These are phyloP conservation scores for Epirrhoe alternata DNA, from an alignment of 2,888 invertebrate genomes.

Conservation along the genomic window DNA sequence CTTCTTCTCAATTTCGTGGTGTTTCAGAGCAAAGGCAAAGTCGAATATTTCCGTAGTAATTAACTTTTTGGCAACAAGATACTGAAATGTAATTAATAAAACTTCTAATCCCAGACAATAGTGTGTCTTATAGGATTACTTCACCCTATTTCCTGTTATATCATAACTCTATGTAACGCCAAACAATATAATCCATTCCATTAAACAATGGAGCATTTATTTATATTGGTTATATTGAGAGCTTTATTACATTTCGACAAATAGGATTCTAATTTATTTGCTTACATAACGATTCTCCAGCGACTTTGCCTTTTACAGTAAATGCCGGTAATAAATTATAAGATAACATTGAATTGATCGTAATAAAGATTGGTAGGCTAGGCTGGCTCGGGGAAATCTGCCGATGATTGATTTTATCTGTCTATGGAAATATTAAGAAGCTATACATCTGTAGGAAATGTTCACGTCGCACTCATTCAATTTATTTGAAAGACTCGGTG, in stretches of 20 bases:
- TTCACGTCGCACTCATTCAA: background rate
- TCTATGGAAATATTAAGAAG: constrained; percentile 18
- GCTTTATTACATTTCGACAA: constrained; percentile 39
- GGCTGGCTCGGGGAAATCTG: constrained; percentile 35
- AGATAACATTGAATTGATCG: constrained; percentile 50
- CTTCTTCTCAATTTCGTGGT: background rate
- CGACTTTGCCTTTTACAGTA: constrained; percentile 37
- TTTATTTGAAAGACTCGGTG: background rate
- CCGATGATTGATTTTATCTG: constrained; percentile 33
- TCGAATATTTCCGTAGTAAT: background rate
- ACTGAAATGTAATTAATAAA: constrained; percentile 2
- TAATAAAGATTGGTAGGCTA: constrained; percentile 38
- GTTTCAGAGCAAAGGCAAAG: too few relatives aligned
- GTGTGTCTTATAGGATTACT: constrained; percentile 16
- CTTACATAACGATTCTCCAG: constrained; percentile 42
- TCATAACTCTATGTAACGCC: constrained; percentile 5
- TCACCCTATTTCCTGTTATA: constrained; percentile 1
- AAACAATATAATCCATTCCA: constrained; percentile 30
- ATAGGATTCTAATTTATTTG: constrained; percentile 48
- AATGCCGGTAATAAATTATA: constrained; percentile 48
- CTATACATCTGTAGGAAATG: constrained; percentile 1
- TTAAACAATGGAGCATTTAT: constrained; percentile 37
- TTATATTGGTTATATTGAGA: constrained; percentile 32
- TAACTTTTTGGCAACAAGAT: background rate
- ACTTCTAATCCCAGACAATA: background rate